These are phyloP conservation scores for Chelidonichthys spinosus DNA, from an alignment of 2,797 vertebrate genomes.

Conservation along the genomic window DNA sequence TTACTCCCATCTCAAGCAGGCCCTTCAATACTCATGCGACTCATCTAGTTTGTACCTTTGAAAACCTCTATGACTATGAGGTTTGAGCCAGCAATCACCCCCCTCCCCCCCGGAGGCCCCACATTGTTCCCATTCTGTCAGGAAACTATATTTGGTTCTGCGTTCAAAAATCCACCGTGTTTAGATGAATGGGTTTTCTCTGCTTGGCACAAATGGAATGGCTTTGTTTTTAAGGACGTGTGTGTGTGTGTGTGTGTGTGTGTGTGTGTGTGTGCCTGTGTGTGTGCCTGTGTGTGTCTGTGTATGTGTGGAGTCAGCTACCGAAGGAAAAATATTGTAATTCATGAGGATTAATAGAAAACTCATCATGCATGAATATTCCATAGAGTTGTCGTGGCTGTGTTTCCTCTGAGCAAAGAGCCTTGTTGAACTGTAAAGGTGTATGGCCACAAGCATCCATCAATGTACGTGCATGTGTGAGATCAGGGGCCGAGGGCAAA, in stretches of 20 bases:
- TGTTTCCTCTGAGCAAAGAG: conserved; percentile 42
- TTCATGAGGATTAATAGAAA: conserved; percentile 41
- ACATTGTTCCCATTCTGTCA: conserved; percentile 66
- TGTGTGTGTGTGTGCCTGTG: no score
- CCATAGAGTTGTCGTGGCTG: not conserved
- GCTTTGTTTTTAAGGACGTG: conserved; percentile 24
- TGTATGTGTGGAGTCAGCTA: conserved; percentile 1
- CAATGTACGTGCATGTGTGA: conserved; percentile 2
- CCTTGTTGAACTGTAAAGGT: conserved; percentile 34
- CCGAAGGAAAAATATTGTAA: conserved; percentile 1
- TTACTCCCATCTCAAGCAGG: conserved; percentile 45
- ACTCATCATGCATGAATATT: conserved; percentile 28
- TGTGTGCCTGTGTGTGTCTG: not conserved
- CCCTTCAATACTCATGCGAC: conserved; percentile 35
- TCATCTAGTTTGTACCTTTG: conserved; percentile 63
- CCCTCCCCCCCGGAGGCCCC: conserved; percentile 22
- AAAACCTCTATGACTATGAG: conserved; percentile 42
- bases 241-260: not conserved
- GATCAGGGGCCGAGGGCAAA: conserved; percentile 3
- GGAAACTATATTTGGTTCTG: conserved; percentile 49
- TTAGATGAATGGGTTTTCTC: conserved; percentile 22
- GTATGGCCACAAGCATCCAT: conserved; percentile 7
- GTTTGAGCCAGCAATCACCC: conserved; percentile 22
- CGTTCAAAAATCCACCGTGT: conserved; percentile 35
- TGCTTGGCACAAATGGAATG: conserved; percentile 5